These are phyloP conservation scores for Ashinkailepas kermadecensis DNA, from an alignment of 2,888 invertebrate species.

Conservation along the genomic window DNA sequence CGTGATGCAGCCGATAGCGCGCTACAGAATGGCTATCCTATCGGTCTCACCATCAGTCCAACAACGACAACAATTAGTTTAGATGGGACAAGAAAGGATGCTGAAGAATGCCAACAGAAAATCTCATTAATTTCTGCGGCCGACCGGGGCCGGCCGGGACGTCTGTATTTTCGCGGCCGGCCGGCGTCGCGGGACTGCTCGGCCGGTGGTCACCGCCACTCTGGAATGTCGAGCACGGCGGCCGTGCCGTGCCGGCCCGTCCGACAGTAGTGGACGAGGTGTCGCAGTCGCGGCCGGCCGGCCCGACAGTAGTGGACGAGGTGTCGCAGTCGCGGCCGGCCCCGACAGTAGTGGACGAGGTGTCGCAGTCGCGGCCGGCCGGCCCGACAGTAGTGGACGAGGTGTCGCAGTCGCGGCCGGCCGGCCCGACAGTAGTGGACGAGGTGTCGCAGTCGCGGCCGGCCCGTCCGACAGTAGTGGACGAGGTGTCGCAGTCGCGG, in stretches of 20 bases:
- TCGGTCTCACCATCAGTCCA: slow-evolving; percentile 12
- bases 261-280: background rate
- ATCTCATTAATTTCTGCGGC: slow-evolving; percentile 21
- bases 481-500: no score
- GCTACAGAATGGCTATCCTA: background rate
- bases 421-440: no score
- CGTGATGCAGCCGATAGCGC: background rate
- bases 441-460: no score
- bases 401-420: no score
- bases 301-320: no score
- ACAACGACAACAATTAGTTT: slow-evolving; percentile 22
- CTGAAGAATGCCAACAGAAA: slow-evolving; percentile 20
- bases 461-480: no score
- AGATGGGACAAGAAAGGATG: slow-evolving; percentile 19
- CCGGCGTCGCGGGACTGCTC: background rate
- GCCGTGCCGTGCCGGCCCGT: background rate
- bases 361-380: background rate
- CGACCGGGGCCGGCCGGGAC: background rate
- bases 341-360: background rate
- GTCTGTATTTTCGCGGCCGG: slow-evolving; percentile 8
- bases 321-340: background rate
- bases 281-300: background rate
- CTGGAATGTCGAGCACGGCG: background rate
- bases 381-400: no score
- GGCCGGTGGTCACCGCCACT: background rate